Evolutionary conservation across 2,888 invertebrate species (phyloP).

Genomic region (Erebia epiphron): DNA sequence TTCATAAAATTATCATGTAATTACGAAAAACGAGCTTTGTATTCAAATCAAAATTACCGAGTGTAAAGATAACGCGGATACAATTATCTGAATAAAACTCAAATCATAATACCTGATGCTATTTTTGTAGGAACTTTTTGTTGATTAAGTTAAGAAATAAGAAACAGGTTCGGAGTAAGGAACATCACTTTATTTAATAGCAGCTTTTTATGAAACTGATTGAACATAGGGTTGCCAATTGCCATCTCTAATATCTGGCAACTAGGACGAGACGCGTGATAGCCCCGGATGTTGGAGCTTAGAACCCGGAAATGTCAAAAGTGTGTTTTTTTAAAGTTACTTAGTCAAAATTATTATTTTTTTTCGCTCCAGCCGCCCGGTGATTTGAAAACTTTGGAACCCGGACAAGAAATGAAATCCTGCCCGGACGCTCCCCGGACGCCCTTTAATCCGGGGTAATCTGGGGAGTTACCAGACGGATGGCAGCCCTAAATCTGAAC

Average conservation of each 20-base stretch:
- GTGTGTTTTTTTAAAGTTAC: no score
- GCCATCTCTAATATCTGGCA: no score
- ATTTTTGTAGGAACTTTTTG: slow-evolving; percentile 11
- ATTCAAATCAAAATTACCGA: slow-evolving; percentile 25
- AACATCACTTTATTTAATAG: slow-evolving; percentile 4
- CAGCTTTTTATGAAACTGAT: not conserved
- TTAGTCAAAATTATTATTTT: no score
- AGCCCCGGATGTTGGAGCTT: no score
- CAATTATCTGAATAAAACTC: slow-evolving; percentile 9
- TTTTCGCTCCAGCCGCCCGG: no score
- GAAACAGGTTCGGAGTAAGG: slow-evolving; percentile 3
- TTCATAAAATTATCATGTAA: not conserved
- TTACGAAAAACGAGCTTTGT: slow-evolving; percentile 14
- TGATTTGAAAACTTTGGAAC: no score
- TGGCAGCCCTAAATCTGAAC: no score
- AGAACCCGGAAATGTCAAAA: no score
- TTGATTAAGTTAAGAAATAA: slow-evolving; percentile 6
- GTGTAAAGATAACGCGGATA: slow-evolving; percentile 23
- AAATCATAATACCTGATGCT: not conserved
- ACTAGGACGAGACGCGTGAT: no score
- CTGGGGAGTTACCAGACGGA: no score
- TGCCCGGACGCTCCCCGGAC: not conserved
- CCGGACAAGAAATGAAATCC: no score
- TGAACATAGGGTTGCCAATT: no score
- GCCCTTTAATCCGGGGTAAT: not conserved